Percentiles rank a stretch among this genome's conserved stretches.
phyloP scores from a whole-genome alignment of 2,797 vertebrate species.

The Fratercula arctica region DNA sequence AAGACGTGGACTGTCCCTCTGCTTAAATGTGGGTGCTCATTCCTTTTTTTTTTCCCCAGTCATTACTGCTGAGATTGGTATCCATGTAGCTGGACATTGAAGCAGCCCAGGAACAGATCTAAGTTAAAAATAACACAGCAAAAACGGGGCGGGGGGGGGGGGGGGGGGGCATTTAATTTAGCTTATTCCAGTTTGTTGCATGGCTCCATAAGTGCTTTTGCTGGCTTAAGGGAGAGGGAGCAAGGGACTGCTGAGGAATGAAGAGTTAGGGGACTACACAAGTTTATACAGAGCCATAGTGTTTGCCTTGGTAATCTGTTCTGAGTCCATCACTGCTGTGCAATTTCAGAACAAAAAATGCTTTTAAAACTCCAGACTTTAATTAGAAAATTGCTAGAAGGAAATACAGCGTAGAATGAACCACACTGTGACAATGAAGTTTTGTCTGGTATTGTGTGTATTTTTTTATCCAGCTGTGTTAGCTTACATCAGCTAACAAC shows the following conservation, averaged over 20 bases:
- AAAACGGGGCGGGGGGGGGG: not conserved
- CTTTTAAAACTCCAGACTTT: not conserved
- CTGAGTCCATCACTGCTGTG: not conserved
- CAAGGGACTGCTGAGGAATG: not conserved
- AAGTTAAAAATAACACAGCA: not conserved
- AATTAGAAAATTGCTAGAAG: constrained; percentile 26
- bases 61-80: not conserved
- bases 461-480: not conserved
- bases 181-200: not conserved
- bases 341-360: not conserved
- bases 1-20: not conserved
- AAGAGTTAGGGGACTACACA: not conserved
- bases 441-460: not conserved
- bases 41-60: not conserved
- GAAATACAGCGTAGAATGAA: constrained; percentile 26
- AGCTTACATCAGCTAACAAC: not conserved
- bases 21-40: not conserved
- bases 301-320: not conserved
- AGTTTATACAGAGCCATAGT: not conserved
- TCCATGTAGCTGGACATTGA: not conserved
- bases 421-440: not conserved
- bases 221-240: not conserved
- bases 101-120: not conserved
- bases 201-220: not conserved
- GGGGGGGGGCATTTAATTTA: not conserved